Conservation (phyloP, 1,140 invertebrate species). For the Leptestheria dahalacensis region DNA sequence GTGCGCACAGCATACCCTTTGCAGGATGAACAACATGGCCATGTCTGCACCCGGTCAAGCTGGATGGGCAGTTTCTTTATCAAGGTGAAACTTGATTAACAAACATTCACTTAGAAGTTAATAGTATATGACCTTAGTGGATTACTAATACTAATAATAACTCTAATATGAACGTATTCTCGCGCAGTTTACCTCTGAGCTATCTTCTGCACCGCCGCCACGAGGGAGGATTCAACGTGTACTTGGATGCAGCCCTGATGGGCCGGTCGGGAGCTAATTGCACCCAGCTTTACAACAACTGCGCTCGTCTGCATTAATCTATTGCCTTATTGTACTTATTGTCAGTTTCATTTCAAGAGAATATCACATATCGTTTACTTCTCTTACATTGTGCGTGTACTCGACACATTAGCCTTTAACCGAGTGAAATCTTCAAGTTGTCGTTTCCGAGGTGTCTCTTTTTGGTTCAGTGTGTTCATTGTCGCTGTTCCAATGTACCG, state of each 20-base stretch:
- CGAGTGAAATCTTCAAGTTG: no score
- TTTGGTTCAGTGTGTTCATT: no score
- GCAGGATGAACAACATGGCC: constrained; percentile 15
- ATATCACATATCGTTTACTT: no score
- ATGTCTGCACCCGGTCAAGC: constrained; percentile 14
- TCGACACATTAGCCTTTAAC: no score
- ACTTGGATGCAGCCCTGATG: constrained; percentile 14
- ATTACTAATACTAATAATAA: no score
- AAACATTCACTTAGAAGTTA: background rate
- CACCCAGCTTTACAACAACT: constrained; percentile 10
- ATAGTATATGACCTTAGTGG: no score
- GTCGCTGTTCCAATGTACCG: no score
- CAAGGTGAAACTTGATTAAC: constrained; percentile 2
- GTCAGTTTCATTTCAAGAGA: no score
- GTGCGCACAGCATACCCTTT: constrained; percentile 15
- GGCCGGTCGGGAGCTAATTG: constrained; percentile 14
- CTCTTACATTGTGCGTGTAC: no score
- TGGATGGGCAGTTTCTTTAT: constrained; percentile 16
- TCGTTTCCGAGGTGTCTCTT: no score
- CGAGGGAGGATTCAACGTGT: constrained; percentile 10
- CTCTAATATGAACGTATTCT: background rate
- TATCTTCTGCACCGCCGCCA: constrained; percentile 15
- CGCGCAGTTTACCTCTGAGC: constrained; percentile 14
- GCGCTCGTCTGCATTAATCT: constrained; percentile 5
- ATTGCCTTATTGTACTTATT: no score